Evolutionary conservation across 2,888 invertebrate genomes (phyloP).

Genomic region (Acrobasis suavella): DNA sequence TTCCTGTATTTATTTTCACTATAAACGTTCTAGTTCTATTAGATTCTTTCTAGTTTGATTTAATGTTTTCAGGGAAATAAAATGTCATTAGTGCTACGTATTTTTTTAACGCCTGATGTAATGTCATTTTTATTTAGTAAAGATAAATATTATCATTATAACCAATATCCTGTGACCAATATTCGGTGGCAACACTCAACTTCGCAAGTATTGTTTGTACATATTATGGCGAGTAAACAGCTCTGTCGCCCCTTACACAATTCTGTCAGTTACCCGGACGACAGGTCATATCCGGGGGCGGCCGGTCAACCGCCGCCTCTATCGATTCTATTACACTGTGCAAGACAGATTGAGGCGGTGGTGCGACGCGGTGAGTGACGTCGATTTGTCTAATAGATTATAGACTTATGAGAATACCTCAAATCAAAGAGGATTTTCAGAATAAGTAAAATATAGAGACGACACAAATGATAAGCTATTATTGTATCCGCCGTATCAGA

Average conservation of each 20-base stretch:
- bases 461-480: too few relatives aligned
- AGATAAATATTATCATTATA: background rate
- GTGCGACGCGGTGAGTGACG: conserved; percentile 39
- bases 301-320: conserved; percentile 61
- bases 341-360: conserved; percentile 66
- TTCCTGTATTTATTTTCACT: too few relatives aligned
- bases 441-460: too few relatives aligned
- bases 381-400: conserved; percentile 44
- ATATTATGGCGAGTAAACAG: conserved; percentile 61
- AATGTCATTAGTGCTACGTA: too few relatives aligned
- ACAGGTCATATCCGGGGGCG: conserved; percentile 73
- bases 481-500: too few relatives aligned
- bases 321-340: conserved; percentile 74
- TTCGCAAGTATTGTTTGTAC: conserved; percentile 59
- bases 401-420: conserved; percentile 12
- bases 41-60: too few relatives aligned
- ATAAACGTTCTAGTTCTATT: too few relatives aligned
- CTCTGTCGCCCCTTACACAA: conserved; percentile 56
- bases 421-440: too few relatives aligned
- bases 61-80: too few relatives aligned
- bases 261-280: conserved; percentile 65
- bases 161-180: conserved; percentile 36
- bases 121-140: background rate
- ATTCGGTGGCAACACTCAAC: conserved; percentile 41
- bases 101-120: background rate